Conservation (phyloP, 2,797 vertebrate genomes). For the Liparis tanakae region DNA sequence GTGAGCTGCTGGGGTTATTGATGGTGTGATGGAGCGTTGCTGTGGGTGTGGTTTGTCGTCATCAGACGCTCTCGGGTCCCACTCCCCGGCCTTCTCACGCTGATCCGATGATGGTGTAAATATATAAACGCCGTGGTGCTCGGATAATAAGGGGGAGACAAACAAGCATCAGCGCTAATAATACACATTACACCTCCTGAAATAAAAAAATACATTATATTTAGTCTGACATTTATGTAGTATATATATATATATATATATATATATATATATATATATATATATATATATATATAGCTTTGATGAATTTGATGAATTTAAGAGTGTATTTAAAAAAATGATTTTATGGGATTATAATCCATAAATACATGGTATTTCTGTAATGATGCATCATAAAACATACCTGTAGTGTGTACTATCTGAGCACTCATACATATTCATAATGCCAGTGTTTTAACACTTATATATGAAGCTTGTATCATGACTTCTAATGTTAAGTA, state of each 20-base stretch:
- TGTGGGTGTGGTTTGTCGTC: constrained; percentile 74
- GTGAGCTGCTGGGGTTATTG: constrained; percentile 60
- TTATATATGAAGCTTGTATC: neutral
- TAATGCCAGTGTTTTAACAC: neutral
- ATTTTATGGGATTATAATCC: neutral
- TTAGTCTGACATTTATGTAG: neutral
- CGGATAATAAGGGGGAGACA: neutral
- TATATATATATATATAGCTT: too few species aligned
- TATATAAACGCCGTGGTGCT: neutral
- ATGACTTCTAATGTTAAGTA: neutral
- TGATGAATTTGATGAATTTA: neutral
- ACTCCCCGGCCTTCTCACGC: constrained; percentile 46
- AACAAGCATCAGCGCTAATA: neutral
- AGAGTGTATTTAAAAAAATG: neutral
- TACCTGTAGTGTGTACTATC: neutral
- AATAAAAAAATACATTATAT: neutral
- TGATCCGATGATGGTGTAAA: neutral
- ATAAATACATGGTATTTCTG: neutral
- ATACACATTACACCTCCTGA: neutral
- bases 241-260: too few species aligned
- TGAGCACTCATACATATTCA: neutral
- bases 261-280: too few species aligned
- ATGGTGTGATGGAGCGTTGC: constrained; percentile 67
- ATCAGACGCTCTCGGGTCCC: constrained; percentile 74
- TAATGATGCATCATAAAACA: neutral